Evolutionary conservation across 1,140 invertebrate species (phyloP).

Genomic region (Conopomorpha cramerella): DNA sequence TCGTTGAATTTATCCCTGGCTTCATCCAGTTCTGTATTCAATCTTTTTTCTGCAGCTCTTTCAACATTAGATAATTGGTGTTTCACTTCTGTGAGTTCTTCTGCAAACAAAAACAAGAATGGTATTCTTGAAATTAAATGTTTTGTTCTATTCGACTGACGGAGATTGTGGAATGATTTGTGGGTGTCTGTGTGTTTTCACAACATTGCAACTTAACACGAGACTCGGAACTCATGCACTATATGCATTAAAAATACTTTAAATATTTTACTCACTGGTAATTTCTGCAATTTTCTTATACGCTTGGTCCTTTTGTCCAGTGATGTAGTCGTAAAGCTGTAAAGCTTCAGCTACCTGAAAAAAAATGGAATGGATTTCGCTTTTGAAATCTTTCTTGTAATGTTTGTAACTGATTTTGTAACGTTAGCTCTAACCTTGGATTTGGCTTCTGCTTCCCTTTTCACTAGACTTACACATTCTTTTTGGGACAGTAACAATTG

Average conservation of each 20-base stretch:
- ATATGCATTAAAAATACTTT: too few species aligned
- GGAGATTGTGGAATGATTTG: too few species aligned
- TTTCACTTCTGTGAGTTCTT: constrained; percentile 25
- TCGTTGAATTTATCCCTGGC: constrained; percentile 49
- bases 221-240: too few species aligned
- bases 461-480: constrained; percentile 23
- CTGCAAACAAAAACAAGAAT: constrained; percentile 25
- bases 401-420: too few species aligned
- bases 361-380: constrained; percentile 1
- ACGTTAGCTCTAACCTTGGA: constrained; percentile 38
- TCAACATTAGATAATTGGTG: constrained; percentile 21
- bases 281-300: constrained; percentile 25
- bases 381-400: constrained; percentile 1
- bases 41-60: constrained; percentile 23
- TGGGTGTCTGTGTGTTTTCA: too few species aligned
- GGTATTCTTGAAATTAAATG: too few species aligned
- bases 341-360: constrained; percentile 45
- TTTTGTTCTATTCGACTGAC: too few species aligned
- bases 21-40: constrained; percentile 37
- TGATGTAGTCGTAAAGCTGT: constrained; percentile 38
- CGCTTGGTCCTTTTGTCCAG: constrained; percentile 35
- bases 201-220: too few species aligned
- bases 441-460: constrained; percentile 42
- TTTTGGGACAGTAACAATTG: constrained; percentile 25
- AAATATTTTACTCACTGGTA: constrained; percentile 19